Base-by-base conservation (phyloP, 1,140 invertebrate genomes). In the Drosophila willistoni region DNA sequence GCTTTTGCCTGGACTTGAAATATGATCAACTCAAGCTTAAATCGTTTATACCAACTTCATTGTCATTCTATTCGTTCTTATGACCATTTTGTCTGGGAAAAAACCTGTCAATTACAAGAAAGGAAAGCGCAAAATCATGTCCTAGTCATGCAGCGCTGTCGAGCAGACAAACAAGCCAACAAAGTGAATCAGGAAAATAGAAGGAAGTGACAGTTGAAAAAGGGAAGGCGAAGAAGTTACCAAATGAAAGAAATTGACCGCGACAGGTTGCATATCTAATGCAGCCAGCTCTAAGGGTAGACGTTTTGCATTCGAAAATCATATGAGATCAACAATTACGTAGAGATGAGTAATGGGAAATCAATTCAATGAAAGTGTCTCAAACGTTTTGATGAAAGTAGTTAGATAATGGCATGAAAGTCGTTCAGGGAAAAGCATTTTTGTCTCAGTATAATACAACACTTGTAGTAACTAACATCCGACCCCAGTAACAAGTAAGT, bases 111-210 rank as follows among this genome's bases (percentile, higher is more conserved):
- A 85, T 85, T 86, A 85, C 77, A 63, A 81, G 68, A 57, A 73
- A 76, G 82, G 74, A 77, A 85, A 86, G 82, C 82, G 78, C 79
- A 85, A 85, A 86, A 85, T 83, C 82, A 74, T 85, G 82, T 86
- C 82, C 69, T 71, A 79, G 82, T 79, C 75, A 77, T 63, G 39
- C 25, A 22, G 72, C 57, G 57, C 61, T 68, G 39, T 64, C 25
- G 34, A n/a, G 39, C 68, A 60, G 59, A 39, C 51, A 57, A 68
- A 61, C 65, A 73, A 79, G 72, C 63, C 76, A 79, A 72, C 63
- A 68, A 70, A 63, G 42, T 42, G 61, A 33, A 7, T 39, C 29
- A 10, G 7, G 29, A 42, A 10, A n/a, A 34, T 34, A 54, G 42
- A 44, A 33, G 33, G 10, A 33, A 19, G 19, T 55, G 25, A 66